Conservation (phyloP, 2,797 vertebrate genomes). For the Nannoperca australis region DNA sequence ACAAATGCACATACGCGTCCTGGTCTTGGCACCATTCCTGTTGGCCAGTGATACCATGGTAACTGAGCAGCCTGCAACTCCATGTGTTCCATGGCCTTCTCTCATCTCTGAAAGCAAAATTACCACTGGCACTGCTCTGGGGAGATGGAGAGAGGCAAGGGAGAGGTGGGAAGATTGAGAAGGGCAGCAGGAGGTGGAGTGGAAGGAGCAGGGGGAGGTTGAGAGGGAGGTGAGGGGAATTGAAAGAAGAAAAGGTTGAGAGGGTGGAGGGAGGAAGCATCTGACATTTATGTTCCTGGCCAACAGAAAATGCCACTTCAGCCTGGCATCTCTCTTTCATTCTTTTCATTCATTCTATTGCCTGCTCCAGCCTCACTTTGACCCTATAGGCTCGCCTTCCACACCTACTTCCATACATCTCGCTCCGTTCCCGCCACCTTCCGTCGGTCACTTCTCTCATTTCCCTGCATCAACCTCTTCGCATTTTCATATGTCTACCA, state of each 20-base stretch:
- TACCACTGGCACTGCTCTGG: slow-evolving; percentile 68
- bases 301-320: slow-evolving; percentile 76
- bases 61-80: slow-evolving; percentile 74
- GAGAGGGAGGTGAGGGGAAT: slow-evolving; percentile 71
- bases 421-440: slow-evolving; percentile 14
- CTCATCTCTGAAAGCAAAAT: slow-evolving; percentile 71
- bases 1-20: slow-evolving; percentile 30
- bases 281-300: slow-evolving; percentile 80
- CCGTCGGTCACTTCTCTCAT: slow-evolving; percentile 47
- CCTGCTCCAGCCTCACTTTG: slow-evolving; percentile 41
- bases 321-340: slow-evolving; percentile 72
- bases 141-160: slow-evolving; percentile 58
- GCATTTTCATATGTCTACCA: slow-evolving; percentile 55
- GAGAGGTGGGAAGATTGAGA: slow-evolving; percentile 67
- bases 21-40: slow-evolving; percentile 70
- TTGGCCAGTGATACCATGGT: slow-evolving; percentile 71
- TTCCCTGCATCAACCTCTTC: slow-evolving; percentile 49
- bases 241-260: slow-evolving; percentile 80
- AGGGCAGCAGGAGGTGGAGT: slow-evolving; percentile 69
- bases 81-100: slow-evolving; percentile 70
- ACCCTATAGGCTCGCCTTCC: slow-evolving; percentile 40
- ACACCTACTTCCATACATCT: slow-evolving; percentile 23
- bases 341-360: too few species aligned
- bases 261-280: slow-evolving; percentile 62
- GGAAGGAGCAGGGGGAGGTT: slow-evolving; percentile 70